Percentiles rank a stretch among this genome's conserved stretches.
phyloP scores from a whole-genome alignment of 2,113 vertebrate genomes.

The Columba janthina region DNA sequence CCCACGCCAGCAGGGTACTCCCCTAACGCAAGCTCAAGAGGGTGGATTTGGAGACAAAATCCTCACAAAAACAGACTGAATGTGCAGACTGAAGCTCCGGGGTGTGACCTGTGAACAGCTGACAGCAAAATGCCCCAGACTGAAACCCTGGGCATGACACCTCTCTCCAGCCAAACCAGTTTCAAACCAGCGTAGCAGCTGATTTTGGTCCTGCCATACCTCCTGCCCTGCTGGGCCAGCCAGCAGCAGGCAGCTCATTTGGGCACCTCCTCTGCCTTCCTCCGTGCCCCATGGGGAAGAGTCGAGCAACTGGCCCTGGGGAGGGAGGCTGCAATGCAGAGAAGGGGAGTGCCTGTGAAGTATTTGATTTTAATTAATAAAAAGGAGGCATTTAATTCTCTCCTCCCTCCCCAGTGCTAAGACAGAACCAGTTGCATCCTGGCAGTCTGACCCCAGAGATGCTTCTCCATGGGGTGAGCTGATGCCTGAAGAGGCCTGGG shows the following conservation, averaged over 20 bases:
- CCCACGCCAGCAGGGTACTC: neutral
- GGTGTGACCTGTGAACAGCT: neutral
- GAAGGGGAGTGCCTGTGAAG: fast-evolving
- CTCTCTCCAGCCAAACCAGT: neutral
- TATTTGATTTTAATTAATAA: neutral
- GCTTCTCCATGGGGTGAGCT: neutral
- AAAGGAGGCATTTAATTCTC: neutral
- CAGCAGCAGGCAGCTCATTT: neutral
- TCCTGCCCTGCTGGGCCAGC: neutral
- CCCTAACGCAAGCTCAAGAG: neutral
- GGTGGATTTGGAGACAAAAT: neutral
- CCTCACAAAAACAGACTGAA: neutral
- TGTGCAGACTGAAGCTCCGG: fast-evolving
- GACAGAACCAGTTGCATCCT: neutral
- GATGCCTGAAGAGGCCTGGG: neutral
- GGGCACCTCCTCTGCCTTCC: neutral
- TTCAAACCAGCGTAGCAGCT: neutral
- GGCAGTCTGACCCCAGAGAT: neutral
- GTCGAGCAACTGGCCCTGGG: fast-evolving
- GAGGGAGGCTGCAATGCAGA: neutral
- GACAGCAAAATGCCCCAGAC: neutral
- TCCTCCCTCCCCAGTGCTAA: fast-evolving
- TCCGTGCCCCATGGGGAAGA: neutral
- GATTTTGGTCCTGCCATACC: neutral
- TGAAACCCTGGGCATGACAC: neutral